Percentiles rank a stretch among this genome's conserved stretches.
Conservation (phyloP, 2,888 invertebrate species). For the Himalopsyche kuldschensis region DNA sequence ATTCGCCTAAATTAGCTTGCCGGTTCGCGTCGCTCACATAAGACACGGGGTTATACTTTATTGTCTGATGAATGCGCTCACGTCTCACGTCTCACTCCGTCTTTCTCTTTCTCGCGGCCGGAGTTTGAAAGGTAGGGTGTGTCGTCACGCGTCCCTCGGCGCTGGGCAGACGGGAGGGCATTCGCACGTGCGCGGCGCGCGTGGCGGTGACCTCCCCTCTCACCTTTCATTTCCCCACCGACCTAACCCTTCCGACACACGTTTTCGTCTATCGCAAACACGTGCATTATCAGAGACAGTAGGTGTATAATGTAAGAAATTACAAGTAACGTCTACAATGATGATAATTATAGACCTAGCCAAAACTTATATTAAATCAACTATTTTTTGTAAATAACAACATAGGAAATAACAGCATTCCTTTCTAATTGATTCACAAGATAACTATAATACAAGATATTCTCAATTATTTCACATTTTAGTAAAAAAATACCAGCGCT, state of each 20-base stretch:
- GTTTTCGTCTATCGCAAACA: neutral
- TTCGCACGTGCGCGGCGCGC: constrained; percentile 17
- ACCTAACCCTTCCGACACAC: neutral
- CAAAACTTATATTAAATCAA: no score
- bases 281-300: neutral
- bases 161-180: constrained; percentile 6
- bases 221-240: neutral
- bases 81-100: neutral
- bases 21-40: no score
- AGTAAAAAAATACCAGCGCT: no score
- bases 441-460: no score
- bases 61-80: neutral
- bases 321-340: neutral
- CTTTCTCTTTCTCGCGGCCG: neutral
- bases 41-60: neutral
- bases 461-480: no score
- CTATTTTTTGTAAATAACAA: no score
- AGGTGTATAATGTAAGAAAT: neutral
- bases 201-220: neutral
- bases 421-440: no score
- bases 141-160: neutral
- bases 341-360: no score
- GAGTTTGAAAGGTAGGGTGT: neutral
- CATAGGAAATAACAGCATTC: no score
- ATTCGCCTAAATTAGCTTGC: no score